These are phyloP conservation scores for Gymnothorax reevesii DNA, from an alignment of 2,797 vertebrate species.

Conservation along the genomic window DNA sequence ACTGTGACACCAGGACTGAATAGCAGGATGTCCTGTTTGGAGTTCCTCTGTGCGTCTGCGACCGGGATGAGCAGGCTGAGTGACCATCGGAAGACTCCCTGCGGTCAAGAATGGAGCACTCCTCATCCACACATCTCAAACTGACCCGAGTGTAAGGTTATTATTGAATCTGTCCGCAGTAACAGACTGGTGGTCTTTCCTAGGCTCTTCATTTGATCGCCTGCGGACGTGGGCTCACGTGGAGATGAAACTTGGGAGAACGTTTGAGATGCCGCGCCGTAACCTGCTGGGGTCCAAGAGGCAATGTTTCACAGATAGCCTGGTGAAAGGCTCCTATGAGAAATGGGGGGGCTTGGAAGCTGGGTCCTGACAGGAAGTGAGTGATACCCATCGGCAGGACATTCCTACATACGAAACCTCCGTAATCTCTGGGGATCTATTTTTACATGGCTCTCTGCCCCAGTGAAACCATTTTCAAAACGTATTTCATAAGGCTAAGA, in stretches of 20 bases:
- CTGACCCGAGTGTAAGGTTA: neutral
- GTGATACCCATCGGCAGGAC: slow-evolving; percentile 48
- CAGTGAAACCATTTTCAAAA: neutral
- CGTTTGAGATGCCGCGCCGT: slow-evolving; percentile 22
- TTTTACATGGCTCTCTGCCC: slow-evolving; percentile 48
- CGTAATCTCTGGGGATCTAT: slow-evolving; percentile 45
- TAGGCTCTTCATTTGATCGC: slow-evolving; percentile 14
- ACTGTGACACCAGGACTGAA: slow-evolving; percentile 81
- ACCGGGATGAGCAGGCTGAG: slow-evolving; percentile 52
- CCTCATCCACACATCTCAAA: neutral
- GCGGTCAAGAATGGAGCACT: neutral
- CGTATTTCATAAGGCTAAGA: neutral
- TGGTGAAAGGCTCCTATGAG: slow-evolving; percentile 38
- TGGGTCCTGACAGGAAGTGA: slow-evolving; percentile 50
- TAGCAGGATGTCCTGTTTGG: slow-evolving; percentile 88
- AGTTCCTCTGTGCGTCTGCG: slow-evolving; percentile 52
- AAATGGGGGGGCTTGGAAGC: slow-evolving; percentile 22
- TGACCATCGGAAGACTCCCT: slow-evolving; percentile 36
- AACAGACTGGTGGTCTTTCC: neutral
- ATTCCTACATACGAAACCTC: slow-evolving; percentile 49
- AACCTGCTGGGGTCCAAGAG: slow-evolving; percentile 43
- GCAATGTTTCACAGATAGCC: slow-evolving; percentile 26
- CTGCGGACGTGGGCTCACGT: slow-evolving; percentile 7
- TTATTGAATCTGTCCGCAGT: neutral
- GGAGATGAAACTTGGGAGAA: slow-evolving; percentile 20